These are phyloP conservation scores for Drosophila cognata DNA, from an alignment of 2,888 invertebrate genomes.

Conservation along the genomic window DNA sequence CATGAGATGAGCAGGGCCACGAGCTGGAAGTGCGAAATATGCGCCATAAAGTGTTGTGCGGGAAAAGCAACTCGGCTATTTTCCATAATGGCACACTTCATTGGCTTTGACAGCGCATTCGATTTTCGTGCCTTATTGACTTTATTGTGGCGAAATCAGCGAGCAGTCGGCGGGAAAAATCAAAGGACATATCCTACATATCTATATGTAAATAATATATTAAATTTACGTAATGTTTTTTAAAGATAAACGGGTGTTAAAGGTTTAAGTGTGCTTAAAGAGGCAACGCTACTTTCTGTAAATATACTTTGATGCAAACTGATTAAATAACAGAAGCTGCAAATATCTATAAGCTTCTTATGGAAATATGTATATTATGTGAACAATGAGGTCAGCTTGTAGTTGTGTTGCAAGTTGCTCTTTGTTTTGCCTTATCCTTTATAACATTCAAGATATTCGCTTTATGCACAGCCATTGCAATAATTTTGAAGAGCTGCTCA, in stretches of 20 bases:
- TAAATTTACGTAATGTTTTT: slow-evolving; percentile 14
- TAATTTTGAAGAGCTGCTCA: slow-evolving; percentile 38
- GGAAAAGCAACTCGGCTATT: slow-evolving; percentile 54
- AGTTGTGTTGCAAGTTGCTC: not conserved
- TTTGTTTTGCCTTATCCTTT: not conserved
- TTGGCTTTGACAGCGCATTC: slow-evolving; percentile 59
- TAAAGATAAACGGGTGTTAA: not conserved
- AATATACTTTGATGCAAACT: not conserved
- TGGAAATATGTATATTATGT: not conserved
- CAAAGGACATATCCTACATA: slow-evolving; percentile 3
- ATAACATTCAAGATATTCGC: not conserved
- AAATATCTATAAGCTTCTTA: not conserved
- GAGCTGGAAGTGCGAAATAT: slow-evolving; percentile 32
- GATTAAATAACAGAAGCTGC: not conserved
- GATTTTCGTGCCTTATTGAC: slow-evolving; percentile 72
- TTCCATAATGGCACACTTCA: slow-evolving; percentile 69
- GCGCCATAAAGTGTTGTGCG: slow-evolving; percentile 52
- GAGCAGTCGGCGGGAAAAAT: slow-evolving; percentile 10
- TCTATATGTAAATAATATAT: slow-evolving; percentile 1
- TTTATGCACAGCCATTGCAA: slow-evolving; percentile 28
- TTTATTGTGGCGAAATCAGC: slow-evolving; percentile 64
- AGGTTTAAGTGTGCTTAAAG: not conserved
- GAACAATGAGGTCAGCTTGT: not conserved
- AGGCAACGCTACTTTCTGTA: not conserved
- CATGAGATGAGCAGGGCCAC: slow-evolving; percentile 7